Percentiles rank a stretch among this genome's conserved stretches.
phyloP scores from a whole-genome alignment of 2,113 vertebrate species.

The Ascaphus truei region DNA sequence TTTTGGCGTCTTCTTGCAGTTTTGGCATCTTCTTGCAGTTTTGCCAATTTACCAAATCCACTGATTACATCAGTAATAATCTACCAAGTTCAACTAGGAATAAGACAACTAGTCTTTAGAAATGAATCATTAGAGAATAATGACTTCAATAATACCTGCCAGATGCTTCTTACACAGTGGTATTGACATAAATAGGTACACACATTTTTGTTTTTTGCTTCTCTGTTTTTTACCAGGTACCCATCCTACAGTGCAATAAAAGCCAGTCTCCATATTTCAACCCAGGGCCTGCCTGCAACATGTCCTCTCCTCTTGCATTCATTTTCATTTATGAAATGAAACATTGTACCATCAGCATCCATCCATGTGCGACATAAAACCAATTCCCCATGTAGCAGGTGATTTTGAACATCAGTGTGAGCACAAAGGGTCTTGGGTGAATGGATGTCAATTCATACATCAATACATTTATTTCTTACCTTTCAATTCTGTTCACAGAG shows the following conservation, averaged over 20 bases:
- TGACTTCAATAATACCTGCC: not conserved
- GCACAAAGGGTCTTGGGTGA: conserved; percentile 20
- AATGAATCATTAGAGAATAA: not conserved
- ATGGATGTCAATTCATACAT: conserved; percentile 23
- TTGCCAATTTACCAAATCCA: not conserved
- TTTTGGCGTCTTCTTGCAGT: too few species aligned
- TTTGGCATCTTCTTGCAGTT: too few species aligned
- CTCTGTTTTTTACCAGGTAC: too few species aligned
- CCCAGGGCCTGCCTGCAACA: not conserved
- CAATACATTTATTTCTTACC: conserved; percentile 24
- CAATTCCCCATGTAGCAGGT: conserved; percentile 32
- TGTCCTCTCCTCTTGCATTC: not conserved
- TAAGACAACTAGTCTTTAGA: not conserved
- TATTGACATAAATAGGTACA: not conserved
- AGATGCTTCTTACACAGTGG: not conserved
- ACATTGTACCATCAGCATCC: not conserved
- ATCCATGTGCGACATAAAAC: conserved; percentile 24
- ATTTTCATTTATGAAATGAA: conserved; percentile 29
- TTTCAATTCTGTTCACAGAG: conserved; percentile 10
- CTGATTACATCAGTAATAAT: not conserved
- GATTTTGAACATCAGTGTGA: conserved; percentile 10
- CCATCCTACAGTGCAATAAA: not conserved
- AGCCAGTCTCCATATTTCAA: not conserved
- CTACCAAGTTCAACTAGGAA: not conserved
- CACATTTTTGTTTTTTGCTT: not conserved